A percentile compares a stretch with the other conserved stretches of the same genome.
phyloP scores from a whole-genome alignment of 2,888 invertebrate species.

The Drosophila heteroneura region DNA sequence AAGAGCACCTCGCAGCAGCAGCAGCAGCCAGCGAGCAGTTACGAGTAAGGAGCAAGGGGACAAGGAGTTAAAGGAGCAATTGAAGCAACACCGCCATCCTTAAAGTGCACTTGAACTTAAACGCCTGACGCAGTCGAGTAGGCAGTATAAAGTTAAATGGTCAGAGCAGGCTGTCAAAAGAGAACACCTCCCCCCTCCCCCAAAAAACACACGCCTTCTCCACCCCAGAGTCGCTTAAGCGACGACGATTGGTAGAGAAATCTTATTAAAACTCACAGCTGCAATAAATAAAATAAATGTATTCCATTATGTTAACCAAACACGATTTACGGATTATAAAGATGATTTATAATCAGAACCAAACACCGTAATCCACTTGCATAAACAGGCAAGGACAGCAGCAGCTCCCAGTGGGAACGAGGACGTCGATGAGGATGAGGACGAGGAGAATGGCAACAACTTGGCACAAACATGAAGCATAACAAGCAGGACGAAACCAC shows the following conservation, averaged over 20 bases:
- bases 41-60: slow-evolving; percentile 10
- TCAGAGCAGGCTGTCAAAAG: slow-evolving; percentile 16
- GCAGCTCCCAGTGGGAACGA: slow-evolving; percentile 1
- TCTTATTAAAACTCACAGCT: slow-evolving; percentile 80
- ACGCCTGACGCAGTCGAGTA: slow-evolving; percentile 36
- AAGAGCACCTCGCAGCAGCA: slow-evolving; percentile 9
- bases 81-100: slow-evolving; percentile 19
- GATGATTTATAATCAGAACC: slow-evolving; percentile 82
- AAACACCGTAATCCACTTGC: slow-evolving; percentile 82
- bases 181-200: too few relatives aligned
- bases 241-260: slow-evolving; percentile 65
- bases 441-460: slow-evolving; percentile 47
- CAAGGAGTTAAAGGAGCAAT: background rate
- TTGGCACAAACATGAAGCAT: slow-evolving; percentile 73
- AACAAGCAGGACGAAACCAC: slow-evolving; percentile 69
- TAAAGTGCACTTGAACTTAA: slow-evolving; percentile 72
- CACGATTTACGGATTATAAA: slow-evolving; percentile 82
- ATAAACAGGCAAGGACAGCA: slow-evolving; percentile 70
- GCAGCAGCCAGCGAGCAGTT: background rate
- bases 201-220: background rate
- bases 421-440: background rate
- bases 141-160: slow-evolving; percentile 49
- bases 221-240: background rate
- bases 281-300: slow-evolving; percentile 82
- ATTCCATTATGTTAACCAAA: slow-evolving; percentile 82